Percentiles rank a stretch among this genome's conserved stretches.
phyloP scores from a whole-genome alignment of 2,113 vertebrate species.

The Copsychus sechellarum region DNA sequence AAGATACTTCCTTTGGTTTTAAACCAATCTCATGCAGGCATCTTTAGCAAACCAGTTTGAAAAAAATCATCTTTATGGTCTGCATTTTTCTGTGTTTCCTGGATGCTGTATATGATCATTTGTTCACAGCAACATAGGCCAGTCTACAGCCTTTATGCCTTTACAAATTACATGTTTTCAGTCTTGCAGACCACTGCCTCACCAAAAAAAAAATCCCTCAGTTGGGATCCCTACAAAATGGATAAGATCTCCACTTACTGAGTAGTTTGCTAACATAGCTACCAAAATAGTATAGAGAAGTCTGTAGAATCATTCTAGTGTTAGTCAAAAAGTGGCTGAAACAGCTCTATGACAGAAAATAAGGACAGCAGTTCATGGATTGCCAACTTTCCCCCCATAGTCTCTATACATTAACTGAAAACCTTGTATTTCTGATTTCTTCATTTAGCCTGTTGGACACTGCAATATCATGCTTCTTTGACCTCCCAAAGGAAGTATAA shows the following conservation, averaged over 20 bases:
- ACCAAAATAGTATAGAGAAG: background rate
- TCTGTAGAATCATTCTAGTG: background rate
- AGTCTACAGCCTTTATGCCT: background rate
- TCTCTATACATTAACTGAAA: background rate
- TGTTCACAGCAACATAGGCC: background rate
- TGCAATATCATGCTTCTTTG: slow-evolving; percentile 5
- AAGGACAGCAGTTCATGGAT: background rate
- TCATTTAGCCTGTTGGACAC: background rate
- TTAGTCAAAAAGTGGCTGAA: background rate
- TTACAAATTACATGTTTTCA: background rate
- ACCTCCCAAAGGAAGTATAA: slow-evolving; percentile 37
- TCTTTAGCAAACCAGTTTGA: background rate
- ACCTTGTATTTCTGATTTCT: background rate
- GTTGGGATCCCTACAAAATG: background rate
- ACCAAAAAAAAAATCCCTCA: background rate
- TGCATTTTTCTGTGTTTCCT: background rate
- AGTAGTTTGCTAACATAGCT: background rate
- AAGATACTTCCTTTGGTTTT: background rate
- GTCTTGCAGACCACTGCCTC: background rate
- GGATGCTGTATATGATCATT: background rate
- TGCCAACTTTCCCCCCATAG: background rate
- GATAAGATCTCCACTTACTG: background rate
- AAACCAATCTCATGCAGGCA: background rate
- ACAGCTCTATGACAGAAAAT: background rate
- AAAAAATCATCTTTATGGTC: background rate